Evolutionary conservation across 2,113 vertebrate species (phyloP).

Genomic region (Protobothrops flavoviridis): DNA sequence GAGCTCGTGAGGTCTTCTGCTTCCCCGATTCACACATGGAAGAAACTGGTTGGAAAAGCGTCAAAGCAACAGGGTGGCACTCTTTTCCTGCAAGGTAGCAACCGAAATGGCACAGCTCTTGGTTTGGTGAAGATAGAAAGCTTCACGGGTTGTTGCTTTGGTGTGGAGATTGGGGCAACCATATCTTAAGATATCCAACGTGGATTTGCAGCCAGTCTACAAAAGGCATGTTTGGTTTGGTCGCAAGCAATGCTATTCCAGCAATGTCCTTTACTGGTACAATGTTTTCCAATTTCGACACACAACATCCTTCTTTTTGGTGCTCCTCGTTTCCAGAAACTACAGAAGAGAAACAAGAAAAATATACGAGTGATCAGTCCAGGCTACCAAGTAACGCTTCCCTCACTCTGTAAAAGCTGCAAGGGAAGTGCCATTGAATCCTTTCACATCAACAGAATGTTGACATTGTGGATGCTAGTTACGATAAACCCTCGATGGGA

Average conservation of each 20-base stretch:
- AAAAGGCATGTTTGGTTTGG: not conserved
- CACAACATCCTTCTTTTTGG: fast-evolving
- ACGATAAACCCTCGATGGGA: not conserved
- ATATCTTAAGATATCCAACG: not conserved
- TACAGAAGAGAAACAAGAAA: not conserved
- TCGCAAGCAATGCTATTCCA: not conserved
- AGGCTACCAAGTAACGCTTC: not conserved
- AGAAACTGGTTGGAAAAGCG: not conserved
- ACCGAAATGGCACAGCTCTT: not conserved
- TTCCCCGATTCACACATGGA: not conserved
- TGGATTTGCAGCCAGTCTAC: not conserved
- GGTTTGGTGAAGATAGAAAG: not conserved
- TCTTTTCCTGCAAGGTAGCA: not conserved
- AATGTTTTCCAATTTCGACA: not conserved
- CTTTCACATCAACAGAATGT: not conserved
- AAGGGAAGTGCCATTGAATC: not conserved
- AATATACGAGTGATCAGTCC: not conserved
- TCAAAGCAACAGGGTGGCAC: not conserved
- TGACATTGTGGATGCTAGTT: not conserved
- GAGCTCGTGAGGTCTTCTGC: too few species aligned
- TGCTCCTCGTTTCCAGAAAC: not conserved
- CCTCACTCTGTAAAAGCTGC: not conserved
- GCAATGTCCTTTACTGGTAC: not conserved
- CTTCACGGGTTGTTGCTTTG: not conserved
- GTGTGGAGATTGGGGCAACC: not conserved